Conservation (phyloP, 2,888 invertebrate species). For the Trachelus troglodyta region DNA sequence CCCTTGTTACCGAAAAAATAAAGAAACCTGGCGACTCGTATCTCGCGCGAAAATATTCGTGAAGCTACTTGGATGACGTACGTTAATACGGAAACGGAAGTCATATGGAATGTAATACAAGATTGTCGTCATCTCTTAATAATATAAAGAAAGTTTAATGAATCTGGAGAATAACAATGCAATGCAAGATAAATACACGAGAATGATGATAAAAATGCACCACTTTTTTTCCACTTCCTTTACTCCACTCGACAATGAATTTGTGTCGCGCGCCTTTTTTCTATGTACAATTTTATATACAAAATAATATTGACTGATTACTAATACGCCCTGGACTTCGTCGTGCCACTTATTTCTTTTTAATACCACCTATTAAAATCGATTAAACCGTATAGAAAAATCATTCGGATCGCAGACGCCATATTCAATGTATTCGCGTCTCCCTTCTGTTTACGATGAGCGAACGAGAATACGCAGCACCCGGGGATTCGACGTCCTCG, state of each 20-base stretch:
- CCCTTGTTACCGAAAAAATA: not conserved
- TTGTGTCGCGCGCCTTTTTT: not conserved
- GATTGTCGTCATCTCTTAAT: not conserved
- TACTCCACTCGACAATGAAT: not conserved
- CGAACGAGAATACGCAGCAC: not conserved
- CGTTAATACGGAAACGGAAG: not conserved
- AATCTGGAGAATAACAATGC: not conserved
- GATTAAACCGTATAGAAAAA: not conserved
- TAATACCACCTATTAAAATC: not conserved
- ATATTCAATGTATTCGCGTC: not conserved
- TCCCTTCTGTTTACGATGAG: not conserved
- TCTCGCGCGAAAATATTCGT: not conserved
- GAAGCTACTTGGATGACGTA: not conserved
- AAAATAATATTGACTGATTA: not conserved
- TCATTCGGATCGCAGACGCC: not conserved
- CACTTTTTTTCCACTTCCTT: not conserved
- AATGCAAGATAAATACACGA: not conserved
- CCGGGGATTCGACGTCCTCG: not conserved
- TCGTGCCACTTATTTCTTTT: not conserved
- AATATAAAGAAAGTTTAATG: not conserved
- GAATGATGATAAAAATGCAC: not conserved
- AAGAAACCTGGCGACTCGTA: not conserved
- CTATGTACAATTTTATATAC: constrained; percentile 15
- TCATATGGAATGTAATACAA: not conserved
- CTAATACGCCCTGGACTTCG: not conserved